Evolutionary conservation across 2,113 vertebrate genomes (phyloP).

Genomic region (Pseudorhombus dupliciocellatus): DNA sequence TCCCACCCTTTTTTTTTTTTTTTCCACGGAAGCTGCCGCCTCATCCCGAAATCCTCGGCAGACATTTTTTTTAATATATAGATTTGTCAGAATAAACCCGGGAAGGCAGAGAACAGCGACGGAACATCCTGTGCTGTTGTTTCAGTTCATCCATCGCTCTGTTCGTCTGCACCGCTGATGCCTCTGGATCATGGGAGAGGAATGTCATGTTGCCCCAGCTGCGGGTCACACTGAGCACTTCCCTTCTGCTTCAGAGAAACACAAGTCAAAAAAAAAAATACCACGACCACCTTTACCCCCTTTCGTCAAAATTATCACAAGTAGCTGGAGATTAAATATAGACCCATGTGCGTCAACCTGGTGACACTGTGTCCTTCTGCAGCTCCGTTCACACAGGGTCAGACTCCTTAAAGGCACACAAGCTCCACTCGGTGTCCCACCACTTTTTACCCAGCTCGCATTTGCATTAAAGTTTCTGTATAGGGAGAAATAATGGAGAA

Average conservation of each 20-base stretch:
- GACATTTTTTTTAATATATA: no score
- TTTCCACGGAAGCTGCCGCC: no score
- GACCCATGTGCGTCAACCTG: conserved; percentile 18
- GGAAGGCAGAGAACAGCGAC: background rate
- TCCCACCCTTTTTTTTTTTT: no score
- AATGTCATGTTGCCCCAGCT: conserved; percentile 45
- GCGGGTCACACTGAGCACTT: conserved; percentile 50
- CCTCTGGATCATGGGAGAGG: conserved; percentile 59
- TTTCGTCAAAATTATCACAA: no score
- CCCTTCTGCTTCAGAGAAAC: conserved; percentile 41
- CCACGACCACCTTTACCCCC: no score
- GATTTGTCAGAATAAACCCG: background rate
- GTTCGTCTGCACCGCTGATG: conserved; percentile 8
- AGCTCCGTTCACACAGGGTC: conserved; percentile 3
- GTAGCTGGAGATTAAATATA: background rate
- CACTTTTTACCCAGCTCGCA: conserved; percentile 4
- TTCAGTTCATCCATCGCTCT: conserved; percentile 14
- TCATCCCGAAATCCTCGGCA: no score
- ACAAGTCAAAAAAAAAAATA: no score
- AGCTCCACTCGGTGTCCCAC: conserved; percentile 11
- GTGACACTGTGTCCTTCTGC: conserved; percentile 18
- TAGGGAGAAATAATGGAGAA: no score
- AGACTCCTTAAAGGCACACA: conserved; percentile 16
- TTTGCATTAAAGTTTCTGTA: conserved; percentile 5
- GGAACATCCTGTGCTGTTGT: background rate